Evolutionary conservation across 2,113 vertebrate species (phyloP).

Genomic region (Vireo altiloquus): DNA sequence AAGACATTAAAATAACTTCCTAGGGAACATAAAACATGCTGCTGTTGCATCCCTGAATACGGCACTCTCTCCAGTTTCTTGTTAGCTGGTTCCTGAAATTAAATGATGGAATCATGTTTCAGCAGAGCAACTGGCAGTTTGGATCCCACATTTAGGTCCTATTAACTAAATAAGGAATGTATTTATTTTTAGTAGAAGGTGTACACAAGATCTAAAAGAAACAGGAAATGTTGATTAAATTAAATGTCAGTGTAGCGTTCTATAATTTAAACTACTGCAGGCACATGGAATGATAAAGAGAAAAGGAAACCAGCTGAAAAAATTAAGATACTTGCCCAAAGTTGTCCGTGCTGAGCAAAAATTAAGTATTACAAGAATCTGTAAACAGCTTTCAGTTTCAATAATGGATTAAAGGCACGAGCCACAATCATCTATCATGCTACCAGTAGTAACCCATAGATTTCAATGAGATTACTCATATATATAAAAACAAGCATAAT

Average conservation of each 20-base stretch:
- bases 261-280: conserved; percentile 6
- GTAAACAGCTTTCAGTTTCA: conserved; percentile 16
- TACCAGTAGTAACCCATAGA: not conserved
- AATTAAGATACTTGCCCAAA: not conserved
- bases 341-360: not conserved
- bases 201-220: conserved; percentile 6
- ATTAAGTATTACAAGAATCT: not conserved
- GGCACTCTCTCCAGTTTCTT: not conserved
- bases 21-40: not conserved
- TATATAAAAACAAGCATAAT: conserved; percentile 44
- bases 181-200: conserved; percentile 40
- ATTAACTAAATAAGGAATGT: not conserved
- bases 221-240: conserved; percentile 29
- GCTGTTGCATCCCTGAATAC: not conserved
- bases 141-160: not conserved
- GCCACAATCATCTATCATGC: not conserved
- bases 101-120: not conserved
- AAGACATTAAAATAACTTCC: not conserved
- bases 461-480: conserved; percentile 28
- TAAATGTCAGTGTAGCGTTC: not conserved
- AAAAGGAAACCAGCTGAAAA: not conserved
- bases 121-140: not conserved
- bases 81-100: not conserved
- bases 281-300: not conserved
- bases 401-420: not conserved